phyloP scores from a whole-genome alignment of 2,113 vertebrate genomes.

The Psettodes erumei region DNA sequence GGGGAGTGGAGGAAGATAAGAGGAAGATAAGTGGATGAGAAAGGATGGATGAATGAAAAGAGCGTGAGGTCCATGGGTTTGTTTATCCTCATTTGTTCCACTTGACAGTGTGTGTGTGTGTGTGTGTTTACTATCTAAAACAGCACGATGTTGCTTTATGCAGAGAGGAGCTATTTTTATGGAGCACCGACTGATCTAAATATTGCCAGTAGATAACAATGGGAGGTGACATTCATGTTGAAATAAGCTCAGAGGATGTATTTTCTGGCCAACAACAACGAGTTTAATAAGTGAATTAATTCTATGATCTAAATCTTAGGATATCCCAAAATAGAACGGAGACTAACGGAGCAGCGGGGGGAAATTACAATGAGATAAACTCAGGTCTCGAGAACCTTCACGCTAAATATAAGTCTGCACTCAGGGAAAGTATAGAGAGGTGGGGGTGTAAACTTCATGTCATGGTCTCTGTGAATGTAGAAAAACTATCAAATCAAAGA shows the following conservation, averaged over 20 bases:
- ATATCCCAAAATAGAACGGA: no score
- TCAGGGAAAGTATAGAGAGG: no score
- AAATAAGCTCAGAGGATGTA: background rate
- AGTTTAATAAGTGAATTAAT: background rate
- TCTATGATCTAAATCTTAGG: background rate
- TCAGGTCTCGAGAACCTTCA: background rate
- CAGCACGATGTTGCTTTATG: background rate
- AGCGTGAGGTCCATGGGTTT: background rate
- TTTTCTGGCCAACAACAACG: background rate
- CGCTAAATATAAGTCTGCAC: background rate
- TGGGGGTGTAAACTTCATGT: no score
- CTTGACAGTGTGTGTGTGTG: constrained; percentile 5
- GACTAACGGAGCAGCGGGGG: background rate
- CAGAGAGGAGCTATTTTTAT: constrained; percentile 10
- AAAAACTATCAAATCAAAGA: no score
- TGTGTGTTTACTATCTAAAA: constrained; percentile 18
- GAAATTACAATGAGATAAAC: background rate
- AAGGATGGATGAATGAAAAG: constrained; percentile 5
- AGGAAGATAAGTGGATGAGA: constrained; percentile 37
- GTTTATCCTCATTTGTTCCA: constrained; percentile 26
- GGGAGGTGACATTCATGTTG: background rate
- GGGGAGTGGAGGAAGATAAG: constrained; percentile 6
- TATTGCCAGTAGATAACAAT: constrained; percentile 5
- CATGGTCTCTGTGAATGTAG: no score
- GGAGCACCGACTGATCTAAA: background rate